phyloP scores from a whole-genome alignment of 1,140 invertebrate genomes.

The Anagrus nilaparvatae region DNA sequence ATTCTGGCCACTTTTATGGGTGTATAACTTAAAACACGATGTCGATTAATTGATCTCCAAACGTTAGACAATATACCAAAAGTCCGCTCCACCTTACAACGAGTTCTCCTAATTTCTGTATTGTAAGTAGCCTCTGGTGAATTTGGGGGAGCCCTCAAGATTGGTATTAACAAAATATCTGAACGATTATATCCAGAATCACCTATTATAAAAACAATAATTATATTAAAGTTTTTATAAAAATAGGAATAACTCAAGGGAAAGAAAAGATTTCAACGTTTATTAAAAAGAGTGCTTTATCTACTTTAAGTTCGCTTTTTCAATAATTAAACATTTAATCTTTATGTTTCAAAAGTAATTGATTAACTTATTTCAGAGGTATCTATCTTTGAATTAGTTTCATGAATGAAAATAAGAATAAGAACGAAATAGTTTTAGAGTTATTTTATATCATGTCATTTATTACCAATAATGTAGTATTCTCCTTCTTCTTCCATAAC shows the following conservation, averaged over 20 bases:
- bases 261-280: neutral
- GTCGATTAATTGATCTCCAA: neutral
- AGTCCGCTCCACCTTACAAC: neutral
- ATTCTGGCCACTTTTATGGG: neutral
- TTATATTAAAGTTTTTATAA: neutral
- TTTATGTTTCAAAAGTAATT: no score
- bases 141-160: neutral
- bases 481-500: neutral
- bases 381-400: no score
- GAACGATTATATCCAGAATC: neutral
- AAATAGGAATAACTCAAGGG: neutral
- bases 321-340: no score
- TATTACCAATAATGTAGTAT: neutral
- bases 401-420: neutral
- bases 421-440: no score
- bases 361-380: no score
- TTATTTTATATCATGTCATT: no score
- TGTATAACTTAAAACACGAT: neutral
- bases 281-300: no score
- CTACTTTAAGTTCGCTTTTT: no score
- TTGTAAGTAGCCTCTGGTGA: neutral
- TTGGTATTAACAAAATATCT: neutral
- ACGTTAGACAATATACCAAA: neutral
- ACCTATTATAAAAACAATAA: neutral
- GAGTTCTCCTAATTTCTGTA: neutral